Evolutionary conservation across 2,888 invertebrate species (phyloP), one percentile per base, ranked within the genome.

Genomic region (Acrobasis repandana): DNA sequence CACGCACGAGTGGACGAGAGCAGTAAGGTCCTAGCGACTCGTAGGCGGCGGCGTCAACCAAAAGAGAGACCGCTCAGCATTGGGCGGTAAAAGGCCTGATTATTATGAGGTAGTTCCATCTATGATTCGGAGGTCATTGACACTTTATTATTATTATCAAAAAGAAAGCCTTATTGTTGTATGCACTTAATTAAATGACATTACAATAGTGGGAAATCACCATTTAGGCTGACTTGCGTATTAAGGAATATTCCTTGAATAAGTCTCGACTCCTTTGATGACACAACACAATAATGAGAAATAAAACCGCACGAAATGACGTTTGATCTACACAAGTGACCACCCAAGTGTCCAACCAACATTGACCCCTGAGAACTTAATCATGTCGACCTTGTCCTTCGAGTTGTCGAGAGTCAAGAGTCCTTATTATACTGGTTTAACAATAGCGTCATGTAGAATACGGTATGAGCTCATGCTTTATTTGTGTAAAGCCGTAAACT

Each of bases 391-490:
- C 56, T 48, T 56, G 49, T 56, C 47, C 36, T 52, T 36, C 34
- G 33, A 46, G 33, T 18, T 28, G 28, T 28, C 28, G 28, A 28
- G 4, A 28, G 28, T 28, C 6, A 28, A 49, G 34, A 63, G 66
- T 16, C 60, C 66, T 51, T n/a, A 1, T 11, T 60, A 57, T 38
- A 57, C 33, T 65, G 65, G 68, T 64, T 48, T 15, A n/a, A 4
- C 28, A 9, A 46, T 54, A 51, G n/a, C 56, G 56, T 51, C 47
- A 43, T 60, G 52, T 59, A 36, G 60, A 57, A 59, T 61, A 58
- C 56, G 56, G 64, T 63, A 71, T 77, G 75, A 77, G 73, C 73
- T 78, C 76, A 79, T 71, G 67, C 66, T 72, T 67, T 72, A 70
- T 75, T 74, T 72, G 68, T 70, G 71, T 68, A 68, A 49, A 63